Conservation (phyloP, 2,888 invertebrate genomes). For the Hemistola chrysoprasaria region DNA sequence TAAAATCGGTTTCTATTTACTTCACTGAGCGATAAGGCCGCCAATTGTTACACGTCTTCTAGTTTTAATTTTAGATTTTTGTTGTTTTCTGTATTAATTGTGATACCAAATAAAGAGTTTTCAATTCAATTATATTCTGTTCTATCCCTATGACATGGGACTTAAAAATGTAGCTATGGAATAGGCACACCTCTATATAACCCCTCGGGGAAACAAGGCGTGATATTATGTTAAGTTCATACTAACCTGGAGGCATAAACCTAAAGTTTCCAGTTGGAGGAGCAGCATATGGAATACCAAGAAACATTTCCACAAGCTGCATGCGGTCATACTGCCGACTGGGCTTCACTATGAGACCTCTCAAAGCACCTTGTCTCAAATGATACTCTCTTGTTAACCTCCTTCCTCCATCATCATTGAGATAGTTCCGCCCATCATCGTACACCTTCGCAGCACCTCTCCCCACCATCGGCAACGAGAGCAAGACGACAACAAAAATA, state of each 20-base stretch:
- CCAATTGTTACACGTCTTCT: too few relatives aligned
- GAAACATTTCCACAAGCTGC: conserved; percentile 87
- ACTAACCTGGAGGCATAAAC: conserved; percentile 91
- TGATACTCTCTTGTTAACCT: conserved; percentile 83
- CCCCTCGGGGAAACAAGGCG: too few relatives aligned
- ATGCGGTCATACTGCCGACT: conserved; percentile 83
- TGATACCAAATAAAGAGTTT: too few relatives aligned
- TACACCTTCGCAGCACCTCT: conserved; percentile 61
- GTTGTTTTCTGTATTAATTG: too few relatives aligned
- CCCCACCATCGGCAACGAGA: conserved; percentile 68
- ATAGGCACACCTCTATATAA: too few relatives aligned
- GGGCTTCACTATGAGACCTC: conserved; percentile 86
- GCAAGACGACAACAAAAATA: conserved; percentile 75
- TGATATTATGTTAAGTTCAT: not conserved
- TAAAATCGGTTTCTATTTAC: too few relatives aligned
- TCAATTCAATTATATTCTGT: too few relatives aligned
- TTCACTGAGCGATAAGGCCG: too few relatives aligned
- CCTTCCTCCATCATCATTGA: conserved; percentile 57
- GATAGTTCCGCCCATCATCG: conserved; percentile 55
- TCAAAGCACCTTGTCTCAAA: conserved; percentile 85
- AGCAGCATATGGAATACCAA: conserved; percentile 92
- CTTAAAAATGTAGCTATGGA: too few relatives aligned
- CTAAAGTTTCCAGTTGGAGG: conserved; percentile 88
- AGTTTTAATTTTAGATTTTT: too few relatives aligned
- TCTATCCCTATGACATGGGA: too few relatives aligned